Evolutionary conservation across 2,888 invertebrate genomes (phyloP).

Genomic region (Melangyna quadrimaculata): DNA sequence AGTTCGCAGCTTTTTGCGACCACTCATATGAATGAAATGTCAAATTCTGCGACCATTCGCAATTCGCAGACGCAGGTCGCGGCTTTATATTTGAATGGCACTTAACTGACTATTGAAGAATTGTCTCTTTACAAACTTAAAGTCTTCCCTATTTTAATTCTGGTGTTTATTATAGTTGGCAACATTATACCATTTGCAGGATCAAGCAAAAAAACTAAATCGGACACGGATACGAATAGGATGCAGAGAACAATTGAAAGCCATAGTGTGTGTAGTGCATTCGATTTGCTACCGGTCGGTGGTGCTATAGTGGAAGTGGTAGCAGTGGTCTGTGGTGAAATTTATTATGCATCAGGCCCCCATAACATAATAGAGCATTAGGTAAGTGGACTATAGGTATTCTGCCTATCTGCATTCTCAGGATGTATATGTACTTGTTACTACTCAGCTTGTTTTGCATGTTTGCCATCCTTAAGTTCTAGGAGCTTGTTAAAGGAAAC

Average conservation of each 20-base stretch:
- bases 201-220: conserved; percentile 5
- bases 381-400: not conserved
- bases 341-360: conserved; percentile 50
- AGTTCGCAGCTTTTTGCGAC: too few relatives aligned
- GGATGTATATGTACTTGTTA: not conserved
- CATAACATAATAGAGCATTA: conserved; percentile 18
- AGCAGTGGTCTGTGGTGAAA: conserved; percentile 53
- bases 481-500: conserved; percentile 18
- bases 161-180: not conserved
- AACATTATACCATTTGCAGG: not conserved
- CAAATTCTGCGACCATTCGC: too few relatives aligned
- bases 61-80: too few relatives aligned
- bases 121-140: too few relatives aligned
- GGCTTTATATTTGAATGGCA: too few relatives aligned
- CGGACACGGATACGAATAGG: conserved; percentile 25
- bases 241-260: conserved; percentile 58
- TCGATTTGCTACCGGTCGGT: conserved; percentile 53
- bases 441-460: conserved; percentile 42
- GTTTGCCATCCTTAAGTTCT: conserved; percentile 40
- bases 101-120: too few relatives aligned
- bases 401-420: conserved; percentile 3
- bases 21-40: too few relatives aligned
- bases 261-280: conserved; percentile 37
- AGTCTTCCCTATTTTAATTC: not conserved
- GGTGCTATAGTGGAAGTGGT: not conserved